Evolutionary conservation across 2,113 vertebrate genomes (phyloP).

Genomic region (Ascaphus truei): DNA sequence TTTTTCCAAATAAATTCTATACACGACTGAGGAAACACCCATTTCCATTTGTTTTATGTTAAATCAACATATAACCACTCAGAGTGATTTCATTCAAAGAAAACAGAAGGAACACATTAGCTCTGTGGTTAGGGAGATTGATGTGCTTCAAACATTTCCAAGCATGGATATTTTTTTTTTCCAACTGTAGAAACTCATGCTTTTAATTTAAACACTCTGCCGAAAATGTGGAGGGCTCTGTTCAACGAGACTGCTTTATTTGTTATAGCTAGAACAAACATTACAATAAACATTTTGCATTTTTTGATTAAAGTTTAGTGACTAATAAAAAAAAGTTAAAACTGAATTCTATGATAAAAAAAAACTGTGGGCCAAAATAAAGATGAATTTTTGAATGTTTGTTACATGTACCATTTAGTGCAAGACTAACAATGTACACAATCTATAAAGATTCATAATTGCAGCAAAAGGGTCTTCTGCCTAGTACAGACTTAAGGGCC

Average conservation of each 20-base stretch:
- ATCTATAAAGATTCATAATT: no score
- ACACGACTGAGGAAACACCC: constrained; percentile 70
- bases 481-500: no score
- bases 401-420: no score
- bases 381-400: not conserved
- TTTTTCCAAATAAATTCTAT: constrained; percentile 65
- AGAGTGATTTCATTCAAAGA: constrained; percentile 76
- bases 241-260: constrained; percentile 49
- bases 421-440: no score
- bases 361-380: not conserved
- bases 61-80: constrained; percentile 79
- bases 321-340: no score
- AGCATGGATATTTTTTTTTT: constrained; percentile 65
- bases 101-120: constrained; percentile 80
- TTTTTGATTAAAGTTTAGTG: not conserved
- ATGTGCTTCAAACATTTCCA: constrained; percentile 76
- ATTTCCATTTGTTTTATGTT: constrained; percentile 83
- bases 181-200: constrained; percentile 65
- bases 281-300: constrained; percentile 47
- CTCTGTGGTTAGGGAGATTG: constrained; percentile 75
- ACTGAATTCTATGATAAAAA: no score
- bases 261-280: constrained; percentile 56
- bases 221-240: constrained; percentile 61
- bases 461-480: no score
- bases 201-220: constrained; percentile 72